Evolutionary conservation across 2,888 invertebrate genomes (phyloP).

Genomic region (Nemotelus nigrinus): DNA sequence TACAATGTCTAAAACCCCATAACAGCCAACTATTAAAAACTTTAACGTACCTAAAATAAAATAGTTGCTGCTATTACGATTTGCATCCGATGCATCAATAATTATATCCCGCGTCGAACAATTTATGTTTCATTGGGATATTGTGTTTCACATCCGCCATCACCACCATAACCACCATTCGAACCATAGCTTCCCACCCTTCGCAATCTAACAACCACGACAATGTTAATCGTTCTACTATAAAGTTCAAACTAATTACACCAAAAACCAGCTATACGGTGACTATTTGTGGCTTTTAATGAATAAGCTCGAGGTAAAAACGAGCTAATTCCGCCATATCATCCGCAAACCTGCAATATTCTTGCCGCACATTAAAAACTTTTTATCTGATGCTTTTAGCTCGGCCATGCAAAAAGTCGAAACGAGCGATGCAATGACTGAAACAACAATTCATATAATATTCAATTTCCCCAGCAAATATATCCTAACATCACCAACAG

Average conservation of each 20-base stretch:
- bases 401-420: constrained; percentile 27
- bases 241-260: constrained; percentile 38
- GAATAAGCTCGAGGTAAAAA: constrained; percentile 16
- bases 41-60: too few relatives aligned
- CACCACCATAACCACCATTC: too few relatives aligned
- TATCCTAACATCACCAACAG: not conserved
- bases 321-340: constrained; percentile 39
- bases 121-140: too few relatives aligned
- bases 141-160: too few relatives aligned
- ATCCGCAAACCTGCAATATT: constrained; percentile 31
- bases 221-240: constrained; percentile 21
- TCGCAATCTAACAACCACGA: too few relatives aligned
- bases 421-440: constrained; percentile 27
- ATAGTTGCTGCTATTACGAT: too few relatives aligned
- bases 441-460: constrained; percentile 40
- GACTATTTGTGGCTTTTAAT: constrained; percentile 37
- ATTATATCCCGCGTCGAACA: too few relatives aligned
- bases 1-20: too few relatives aligned
- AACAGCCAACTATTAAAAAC: too few relatives aligned
- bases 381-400: constrained; percentile 40
- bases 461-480: constrained; percentile 35
- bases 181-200: too few relatives aligned
- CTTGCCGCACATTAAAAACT: constrained; percentile 39
- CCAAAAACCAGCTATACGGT: not conserved
- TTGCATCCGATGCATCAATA: too few relatives aligned